Evolutionary conservation across 2,888 invertebrate species (phyloP).

Genomic region (Drosophila cognata): DNA sequence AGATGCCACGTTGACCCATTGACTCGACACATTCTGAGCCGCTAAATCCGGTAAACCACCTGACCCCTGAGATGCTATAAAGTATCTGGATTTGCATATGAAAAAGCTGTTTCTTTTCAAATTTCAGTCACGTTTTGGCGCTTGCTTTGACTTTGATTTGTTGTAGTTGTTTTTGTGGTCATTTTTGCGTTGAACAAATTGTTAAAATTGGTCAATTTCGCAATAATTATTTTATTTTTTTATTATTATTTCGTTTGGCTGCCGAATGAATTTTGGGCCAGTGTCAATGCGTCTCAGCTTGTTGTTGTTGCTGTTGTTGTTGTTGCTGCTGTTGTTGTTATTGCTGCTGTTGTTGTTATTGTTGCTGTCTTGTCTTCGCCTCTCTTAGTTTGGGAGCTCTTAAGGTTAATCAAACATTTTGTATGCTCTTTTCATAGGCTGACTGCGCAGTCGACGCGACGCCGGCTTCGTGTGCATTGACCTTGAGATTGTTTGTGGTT

Average conservation of each 20-base stretch:
- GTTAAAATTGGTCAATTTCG: constrained; percentile 72
- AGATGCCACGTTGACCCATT: constrained; percentile 57
- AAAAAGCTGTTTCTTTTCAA: constrained; percentile 22
- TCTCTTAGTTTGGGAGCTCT: constrained; percentile 62
- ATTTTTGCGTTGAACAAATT: constrained; percentile 40
- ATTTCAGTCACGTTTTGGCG: constrained; percentile 69
- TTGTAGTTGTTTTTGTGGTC: constrained; percentile 19
- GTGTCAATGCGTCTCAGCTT: constrained; percentile 60
- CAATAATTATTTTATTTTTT: constrained; percentile 65
- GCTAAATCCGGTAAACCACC: constrained; percentile 6
- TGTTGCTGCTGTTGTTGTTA: not conserved
- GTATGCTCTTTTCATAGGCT: constrained; percentile 64
- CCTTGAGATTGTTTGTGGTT: constrained; percentile 59
- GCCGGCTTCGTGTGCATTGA: constrained; percentile 56
- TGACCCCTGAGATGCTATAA: constrained; percentile 7
- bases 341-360: constrained; percentile 8
- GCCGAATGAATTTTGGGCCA: constrained; percentile 73
- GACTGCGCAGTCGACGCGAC: constrained; percentile 28
- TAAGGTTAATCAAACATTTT: constrained; percentile 77
- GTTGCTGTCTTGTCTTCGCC: constrained; percentile 27
- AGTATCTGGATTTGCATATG: constrained; percentile 27
- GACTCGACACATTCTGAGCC: constrained; percentile 58
- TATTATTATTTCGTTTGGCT: constrained; percentile 51
- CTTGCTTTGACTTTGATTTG: constrained; percentile 38
- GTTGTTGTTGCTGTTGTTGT: constrained; percentile 13